Evolutionary conservation across 2,113 vertebrate species (phyloP).

Genomic region (Daubentonia madagascariensis): DNA sequence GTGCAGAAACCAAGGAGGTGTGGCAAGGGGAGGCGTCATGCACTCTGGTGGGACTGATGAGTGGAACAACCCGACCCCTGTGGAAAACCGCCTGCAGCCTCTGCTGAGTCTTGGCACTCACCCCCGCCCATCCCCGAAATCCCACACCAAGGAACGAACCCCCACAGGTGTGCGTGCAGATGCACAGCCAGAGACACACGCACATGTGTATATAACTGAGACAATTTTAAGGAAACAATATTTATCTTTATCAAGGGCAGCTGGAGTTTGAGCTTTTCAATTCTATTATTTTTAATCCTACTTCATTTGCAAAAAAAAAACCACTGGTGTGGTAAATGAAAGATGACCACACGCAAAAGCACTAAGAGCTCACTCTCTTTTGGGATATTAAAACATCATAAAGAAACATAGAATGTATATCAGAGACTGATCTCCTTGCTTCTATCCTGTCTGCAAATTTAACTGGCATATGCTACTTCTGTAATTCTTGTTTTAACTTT

Average conservation of each 20-base stretch:
- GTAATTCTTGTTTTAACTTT: neutral
- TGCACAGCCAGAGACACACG: accelerated
- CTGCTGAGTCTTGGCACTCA: accelerated
- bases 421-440: neutral
- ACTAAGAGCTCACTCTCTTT: neutral
- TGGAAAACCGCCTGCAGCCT: accelerated
- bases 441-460: neutral
- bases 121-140: accelerated
- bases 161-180: neutral
- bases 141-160: neutral
- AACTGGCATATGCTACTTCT: neutral
- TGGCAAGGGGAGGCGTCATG: accelerated
- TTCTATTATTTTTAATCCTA: neutral
- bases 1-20: neutral
- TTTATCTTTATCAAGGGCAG: accelerated
- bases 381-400: neutral
- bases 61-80: accelerated
- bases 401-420: neutral
- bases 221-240: neutral
- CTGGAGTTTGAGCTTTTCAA: neutral
- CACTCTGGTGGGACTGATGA: too few species aligned
- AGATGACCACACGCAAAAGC: neutral
- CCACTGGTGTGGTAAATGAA: neutral
- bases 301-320: neutral
- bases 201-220: accelerated